Conservation (phyloP, 2,797 vertebrate species). For the Odontamblyopus rebecca region DNA sequence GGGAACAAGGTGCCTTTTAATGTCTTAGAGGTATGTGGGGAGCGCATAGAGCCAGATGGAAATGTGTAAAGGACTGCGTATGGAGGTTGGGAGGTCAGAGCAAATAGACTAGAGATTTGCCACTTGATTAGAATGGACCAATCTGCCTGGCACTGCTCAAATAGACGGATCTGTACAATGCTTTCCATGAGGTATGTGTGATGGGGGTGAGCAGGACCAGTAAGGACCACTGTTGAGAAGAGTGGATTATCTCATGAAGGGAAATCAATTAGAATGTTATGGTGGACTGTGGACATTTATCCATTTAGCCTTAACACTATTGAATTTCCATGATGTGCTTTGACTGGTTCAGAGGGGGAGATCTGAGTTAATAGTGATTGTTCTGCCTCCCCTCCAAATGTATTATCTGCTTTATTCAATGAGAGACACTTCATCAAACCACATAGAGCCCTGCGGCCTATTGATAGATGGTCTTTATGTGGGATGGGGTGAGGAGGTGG, state of each 20-base stretch:
- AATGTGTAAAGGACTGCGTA: slow-evolving; percentile 83
- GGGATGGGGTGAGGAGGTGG: slow-evolving; percentile 72
- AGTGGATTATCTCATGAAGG: slow-evolving; percentile 97
- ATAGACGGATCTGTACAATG: slow-evolving; percentile 83
- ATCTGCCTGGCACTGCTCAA: slow-evolving; percentile 79
- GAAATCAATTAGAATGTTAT: slow-evolving; percentile 99
- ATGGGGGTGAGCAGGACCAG: slow-evolving; percentile 87
- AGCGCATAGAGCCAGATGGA: slow-evolving; percentile 40
- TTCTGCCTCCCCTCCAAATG: slow-evolving; percentile 96
- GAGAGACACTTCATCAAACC: slow-evolving; percentile 99
- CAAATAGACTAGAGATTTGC: slow-evolving; percentile 81
- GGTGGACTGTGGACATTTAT: slow-evolving; percentile 97
- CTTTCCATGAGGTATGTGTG: slow-evolving; percentile 55
- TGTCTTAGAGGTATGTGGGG: slow-evolving; percentile 75
- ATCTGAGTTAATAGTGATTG: slow-evolving; percentile 98
- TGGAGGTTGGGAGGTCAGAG: slow-evolving; percentile 79
- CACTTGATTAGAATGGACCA: slow-evolving; percentile 72
- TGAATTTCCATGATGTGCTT: slow-evolving; percentile 99
- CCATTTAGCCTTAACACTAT: slow-evolving; percentile 98
- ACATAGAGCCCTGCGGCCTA: slow-evolving; percentile 93
- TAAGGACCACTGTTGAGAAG: slow-evolving; percentile 82
- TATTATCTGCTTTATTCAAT: slow-evolving; percentile 99
- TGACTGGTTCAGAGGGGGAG: slow-evolving; percentile 86
- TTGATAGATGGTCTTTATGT: slow-evolving; percentile 97
- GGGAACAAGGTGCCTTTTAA: slow-evolving; percentile 78